Conservation (phyloP, 1,140 invertebrate genomes). For the Nebria ingens region DNA sequence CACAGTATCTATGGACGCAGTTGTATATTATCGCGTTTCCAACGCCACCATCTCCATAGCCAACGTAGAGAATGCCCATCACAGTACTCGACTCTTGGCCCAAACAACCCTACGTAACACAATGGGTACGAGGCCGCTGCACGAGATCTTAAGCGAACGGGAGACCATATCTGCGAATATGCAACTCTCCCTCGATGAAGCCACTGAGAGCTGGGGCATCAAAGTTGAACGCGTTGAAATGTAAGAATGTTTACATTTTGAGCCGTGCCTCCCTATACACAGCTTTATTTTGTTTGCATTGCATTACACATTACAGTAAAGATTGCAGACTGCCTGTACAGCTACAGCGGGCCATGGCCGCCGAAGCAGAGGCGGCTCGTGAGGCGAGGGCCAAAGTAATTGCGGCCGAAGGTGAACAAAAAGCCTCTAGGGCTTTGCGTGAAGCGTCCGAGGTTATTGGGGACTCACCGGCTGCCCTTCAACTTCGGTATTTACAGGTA, state of each 20-base stretch:
- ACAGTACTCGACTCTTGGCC: conserved; percentile 78
- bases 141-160: conserved; percentile 90
- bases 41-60: conserved; percentile 94
- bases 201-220: conserved; percentile 92
- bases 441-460: conserved; percentile 90
- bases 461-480: conserved; percentile 81
- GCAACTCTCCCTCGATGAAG: conserved; percentile 78
- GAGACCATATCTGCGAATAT: conserved; percentile 85
- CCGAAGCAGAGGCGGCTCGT: conserved; percentile 79
- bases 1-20: conserved; percentile 89
- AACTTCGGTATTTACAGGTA: conserved; percentile 40
- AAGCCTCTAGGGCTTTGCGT: conserved; percentile 77
- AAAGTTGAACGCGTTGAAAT: conserved; percentile 95
- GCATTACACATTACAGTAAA: conserved; percentile 52
- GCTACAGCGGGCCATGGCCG: conserved; percentile 83
- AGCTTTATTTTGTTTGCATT: conserved; percentile 10
- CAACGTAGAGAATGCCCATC: conserved; percentile 94
- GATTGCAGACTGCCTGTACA: conserved; percentile 83
- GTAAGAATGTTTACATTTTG: conserved; percentile 48
- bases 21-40: conserved; percentile 87
- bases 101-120: conserved; percentile 89
- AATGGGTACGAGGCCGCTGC: conserved; percentile 87
- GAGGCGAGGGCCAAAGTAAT: conserved; percentile 66
- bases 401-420: conserved; percentile 76
- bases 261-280: background rate